Base-by-base conservation (phyloP, 1,140 invertebrate species). In the Teleopsis dalmanni region DNA sequence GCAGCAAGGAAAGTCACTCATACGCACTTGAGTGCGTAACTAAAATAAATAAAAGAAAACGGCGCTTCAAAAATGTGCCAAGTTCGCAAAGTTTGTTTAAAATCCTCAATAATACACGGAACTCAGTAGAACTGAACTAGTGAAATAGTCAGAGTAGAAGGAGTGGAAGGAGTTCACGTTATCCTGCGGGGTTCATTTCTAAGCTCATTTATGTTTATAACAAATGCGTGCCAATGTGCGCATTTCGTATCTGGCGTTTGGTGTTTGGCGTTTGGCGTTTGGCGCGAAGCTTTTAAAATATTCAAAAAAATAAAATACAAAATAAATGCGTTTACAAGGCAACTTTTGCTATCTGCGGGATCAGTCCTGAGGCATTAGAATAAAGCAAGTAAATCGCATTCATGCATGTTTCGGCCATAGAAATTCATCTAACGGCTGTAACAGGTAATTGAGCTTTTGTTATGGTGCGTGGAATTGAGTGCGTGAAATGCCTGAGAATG, bases 171-270 rank as follows among this genome's bases (percentile, higher is more conserved):
- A 22, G 35, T 19, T 23, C 11, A 14, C 44, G 50, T 63, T 62
- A 62, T 59, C 63, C 64, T 62, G 59, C 61, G 65, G 62, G 62
- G 60, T 63, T 65, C 65, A 68, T 68, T 68, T 67, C 62, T 68
- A 68, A 68, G 65, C 65, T 61, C 65, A 68, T 68, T 68, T 68
- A 68, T 68, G 65, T 67, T 68, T 68, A 68, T 67, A 60, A 65
- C 62, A 68, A 66, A 67, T 67, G 61, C 64, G 64, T 68, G 65
- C 64, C 60, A 49, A 45, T 22, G 34, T 18, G 9, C 13, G 46
- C 35, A 14, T 35, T 29, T 3, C 19, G 21, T 18, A 18, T 21
- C 37, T 21, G 37, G n/a, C 18, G 18, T 40, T 23, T 8, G 14
- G 9, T 4, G 14, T 8, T 1, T 2, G 4, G 9, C 14, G 16